phyloP scores from a whole-genome alignment of 1,140 invertebrate genomes.

The Lamellibrachia luymesi region DNA sequence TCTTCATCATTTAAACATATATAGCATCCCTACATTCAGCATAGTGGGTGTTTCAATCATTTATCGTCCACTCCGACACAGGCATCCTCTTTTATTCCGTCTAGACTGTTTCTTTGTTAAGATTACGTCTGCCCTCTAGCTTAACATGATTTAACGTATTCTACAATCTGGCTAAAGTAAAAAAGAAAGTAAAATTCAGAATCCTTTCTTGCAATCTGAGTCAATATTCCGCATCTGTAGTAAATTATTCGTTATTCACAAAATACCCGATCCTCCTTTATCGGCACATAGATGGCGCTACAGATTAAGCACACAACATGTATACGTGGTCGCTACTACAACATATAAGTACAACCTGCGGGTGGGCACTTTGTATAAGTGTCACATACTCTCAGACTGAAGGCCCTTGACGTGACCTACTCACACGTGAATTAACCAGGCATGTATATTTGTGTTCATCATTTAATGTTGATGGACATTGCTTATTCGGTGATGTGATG shows the following conservation, averaged over 20 bases:
- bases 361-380: neutral
- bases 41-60: no score
- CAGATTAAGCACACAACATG: neutral
- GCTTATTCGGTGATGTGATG: neutral
- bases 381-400: neutral
- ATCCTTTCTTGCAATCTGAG: no score
- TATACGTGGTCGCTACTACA: neutral
- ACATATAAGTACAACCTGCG: neutral
- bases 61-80: no score
- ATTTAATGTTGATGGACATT: neutral
- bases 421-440: neutral
- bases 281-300: neutral
- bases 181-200: no score
- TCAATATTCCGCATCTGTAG: neutral
- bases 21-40: no score
- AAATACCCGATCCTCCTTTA: neutral
- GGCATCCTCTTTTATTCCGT: no score
- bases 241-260: neutral
- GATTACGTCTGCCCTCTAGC: no score
- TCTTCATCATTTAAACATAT: no score
- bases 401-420: neutral
- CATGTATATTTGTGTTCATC: neutral
- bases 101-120: no score
- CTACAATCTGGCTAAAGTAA: no score
- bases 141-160: no score